Conservation (phyloP, 2,888 invertebrate genomes). For the Vandiemenella viatica region DNA sequence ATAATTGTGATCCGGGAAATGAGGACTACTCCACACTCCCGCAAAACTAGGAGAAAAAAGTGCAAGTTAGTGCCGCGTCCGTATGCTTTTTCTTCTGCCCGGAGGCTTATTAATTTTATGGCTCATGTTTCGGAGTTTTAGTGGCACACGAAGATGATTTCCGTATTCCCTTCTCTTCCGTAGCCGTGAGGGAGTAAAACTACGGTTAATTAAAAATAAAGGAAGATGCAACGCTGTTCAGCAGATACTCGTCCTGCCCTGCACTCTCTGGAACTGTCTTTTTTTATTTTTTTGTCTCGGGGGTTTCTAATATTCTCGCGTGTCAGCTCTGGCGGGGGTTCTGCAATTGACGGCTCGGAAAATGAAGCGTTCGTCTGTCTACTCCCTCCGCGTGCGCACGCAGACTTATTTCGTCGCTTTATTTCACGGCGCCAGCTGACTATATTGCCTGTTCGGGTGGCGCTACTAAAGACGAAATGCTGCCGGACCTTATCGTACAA, state of each 20-base stretch:
- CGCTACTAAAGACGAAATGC: too few relatives aligned
- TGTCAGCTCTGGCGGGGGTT: conserved; percentile 13
- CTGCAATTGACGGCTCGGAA: conserved; percentile 19
- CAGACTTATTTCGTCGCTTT: not conserved
- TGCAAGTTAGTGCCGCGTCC: too few relatives aligned
- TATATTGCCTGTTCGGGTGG: too few relatives aligned
- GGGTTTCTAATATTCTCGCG: conserved; percentile 12
- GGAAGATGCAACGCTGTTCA: not conserved
- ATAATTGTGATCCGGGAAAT: not conserved
- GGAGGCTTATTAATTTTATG: too few relatives aligned
- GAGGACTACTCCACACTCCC: not conserved
- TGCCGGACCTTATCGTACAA: too few relatives aligned
- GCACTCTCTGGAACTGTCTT: not conserved
- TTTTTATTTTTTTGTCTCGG: conserved; percentile 1
- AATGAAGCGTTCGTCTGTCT: conserved; percentile 16
- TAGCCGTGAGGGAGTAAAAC: conserved; percentile 5
- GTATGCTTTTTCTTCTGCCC: not conserved
- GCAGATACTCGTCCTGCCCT: not conserved
- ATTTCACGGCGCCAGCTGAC: too few relatives aligned
- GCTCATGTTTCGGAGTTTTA: too few relatives aligned
- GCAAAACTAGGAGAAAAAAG: too few relatives aligned
- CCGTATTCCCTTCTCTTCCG: too few relatives aligned
- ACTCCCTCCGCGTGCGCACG: conserved; percentile 6
- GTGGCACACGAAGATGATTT: too few relatives aligned
- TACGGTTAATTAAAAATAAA: conserved; percentile 11